A percentile compares a stretch with the other conserved stretches of the same genome.
These are phyloP conservation scores for Furcifer pardalis DNA, from an alignment of 2,797 vertebrate genomes.

Conservation along the genomic window DNA sequence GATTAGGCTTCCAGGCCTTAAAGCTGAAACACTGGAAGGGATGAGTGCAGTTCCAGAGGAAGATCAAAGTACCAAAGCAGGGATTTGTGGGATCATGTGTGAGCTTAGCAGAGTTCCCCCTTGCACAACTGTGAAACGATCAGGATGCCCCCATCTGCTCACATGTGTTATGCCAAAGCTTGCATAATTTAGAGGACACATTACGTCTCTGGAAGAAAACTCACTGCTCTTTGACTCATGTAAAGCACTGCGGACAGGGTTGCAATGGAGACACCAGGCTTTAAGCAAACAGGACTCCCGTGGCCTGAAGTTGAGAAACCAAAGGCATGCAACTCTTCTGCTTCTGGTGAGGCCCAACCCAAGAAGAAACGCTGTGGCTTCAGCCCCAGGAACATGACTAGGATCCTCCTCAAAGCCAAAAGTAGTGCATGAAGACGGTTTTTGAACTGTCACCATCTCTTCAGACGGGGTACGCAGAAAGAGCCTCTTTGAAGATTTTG, in stretches of 20 bases:
- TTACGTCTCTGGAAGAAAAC: background rate
- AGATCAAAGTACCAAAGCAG: conserved; percentile 8
- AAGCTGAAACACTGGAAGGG: background rate
- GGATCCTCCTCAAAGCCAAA: background rate
- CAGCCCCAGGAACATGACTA: background rate
- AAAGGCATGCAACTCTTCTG: background rate
- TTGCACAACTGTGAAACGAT: background rate
- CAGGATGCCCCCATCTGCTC: background rate
- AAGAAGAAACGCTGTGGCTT: background rate
- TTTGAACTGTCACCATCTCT: background rate
- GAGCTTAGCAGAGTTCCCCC: conserved; percentile 6
- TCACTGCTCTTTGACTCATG: background rate
- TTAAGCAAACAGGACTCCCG: background rate
- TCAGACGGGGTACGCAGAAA: too few species aligned
- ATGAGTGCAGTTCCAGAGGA: conserved; percentile 11
- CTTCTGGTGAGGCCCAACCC: background rate
- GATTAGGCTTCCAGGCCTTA: background rate
- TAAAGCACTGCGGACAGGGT: background rate
- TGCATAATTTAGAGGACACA: background rate
- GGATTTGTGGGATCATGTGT: conserved; percentile 12
- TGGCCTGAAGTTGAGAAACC: background rate
- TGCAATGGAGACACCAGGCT: background rate
- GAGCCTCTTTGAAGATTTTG: too few species aligned
- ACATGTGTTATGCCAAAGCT: background rate
- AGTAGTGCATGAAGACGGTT: background rate